Percentiles rank a stretch among this genome's conserved stretches.
phyloP scores from a whole-genome alignment of 2,888 invertebrate species.

The Coleophora deauratella region DNA sequence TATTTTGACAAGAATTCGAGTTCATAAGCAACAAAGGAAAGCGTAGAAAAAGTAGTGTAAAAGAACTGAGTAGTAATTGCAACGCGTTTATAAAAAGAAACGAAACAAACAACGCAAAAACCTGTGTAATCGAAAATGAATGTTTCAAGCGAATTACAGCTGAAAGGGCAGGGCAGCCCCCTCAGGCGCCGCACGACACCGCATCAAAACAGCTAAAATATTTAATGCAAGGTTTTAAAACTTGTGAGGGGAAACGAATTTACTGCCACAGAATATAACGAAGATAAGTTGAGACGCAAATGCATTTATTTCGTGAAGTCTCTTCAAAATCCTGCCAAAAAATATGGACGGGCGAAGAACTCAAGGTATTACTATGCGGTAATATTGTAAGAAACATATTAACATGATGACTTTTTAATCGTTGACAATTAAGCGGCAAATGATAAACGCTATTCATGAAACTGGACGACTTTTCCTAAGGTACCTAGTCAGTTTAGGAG shows the following conservation, averaged over 20 bases:
- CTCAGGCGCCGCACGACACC: constrained; percentile 61
- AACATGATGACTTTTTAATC: no score
- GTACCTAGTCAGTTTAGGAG: no score
- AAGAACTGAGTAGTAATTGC: no score
- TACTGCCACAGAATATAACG: constrained; percentile 31
- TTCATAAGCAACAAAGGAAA: no score
- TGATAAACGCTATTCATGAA: no score
- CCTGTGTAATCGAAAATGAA: constrained; percentile 42
- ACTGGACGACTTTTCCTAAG: no score
- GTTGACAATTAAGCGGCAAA: no score
- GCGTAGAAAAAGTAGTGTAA: no score
- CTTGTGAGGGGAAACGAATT: constrained; percentile 50
- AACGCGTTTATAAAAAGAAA: neutral
- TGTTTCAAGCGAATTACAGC: constrained; percentile 37
- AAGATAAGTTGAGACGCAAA: constrained; percentile 21
- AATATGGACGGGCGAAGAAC: no score
- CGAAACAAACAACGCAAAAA: constrained; percentile 23
- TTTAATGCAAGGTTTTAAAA: constrained; percentile 58
- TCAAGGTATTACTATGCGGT: no score
- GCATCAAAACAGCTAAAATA: constrained; percentile 67
- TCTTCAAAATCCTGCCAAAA: constrained; percentile 24
- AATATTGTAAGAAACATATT: no score
- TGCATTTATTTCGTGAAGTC: constrained; percentile 17
- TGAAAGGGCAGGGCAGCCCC: constrained; percentile 36
- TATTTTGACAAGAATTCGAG: no score